These are phyloP conservation scores for Sceliomorpha sp. DNA, from an alignment of 2,888 invertebrate genomes.

Conservation along the genomic window DNA sequence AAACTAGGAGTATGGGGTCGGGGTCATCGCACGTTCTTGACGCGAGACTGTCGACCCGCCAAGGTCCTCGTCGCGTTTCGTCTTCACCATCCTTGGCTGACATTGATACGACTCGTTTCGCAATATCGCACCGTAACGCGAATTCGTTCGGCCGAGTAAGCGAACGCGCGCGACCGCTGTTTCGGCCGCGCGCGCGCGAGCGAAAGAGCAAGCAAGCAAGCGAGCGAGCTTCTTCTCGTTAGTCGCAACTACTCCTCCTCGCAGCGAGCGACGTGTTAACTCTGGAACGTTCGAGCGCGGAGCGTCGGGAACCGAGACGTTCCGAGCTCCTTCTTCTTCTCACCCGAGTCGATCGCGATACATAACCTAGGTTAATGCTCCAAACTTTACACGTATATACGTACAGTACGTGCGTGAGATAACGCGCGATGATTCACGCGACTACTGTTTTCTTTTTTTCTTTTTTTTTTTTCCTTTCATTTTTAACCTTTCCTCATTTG, in stretches of 20 bases:
- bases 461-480: too few species aligned
- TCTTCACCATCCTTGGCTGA: slow-evolving; percentile 1
- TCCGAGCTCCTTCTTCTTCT: slow-evolving; percentile 5
- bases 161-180: too few species aligned
- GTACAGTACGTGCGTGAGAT: too few species aligned
- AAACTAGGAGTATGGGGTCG: slow-evolving; percentile 64
- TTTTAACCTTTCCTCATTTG: too few species aligned
- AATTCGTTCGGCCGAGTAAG: slow-evolving; percentile 1
- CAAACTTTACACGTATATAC: slow-evolving; percentile 1
- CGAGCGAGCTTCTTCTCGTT: too few species aligned
- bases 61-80: slow-evolving; percentile 69
- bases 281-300: slow-evolving; percentile 61
- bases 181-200: too few species aligned
- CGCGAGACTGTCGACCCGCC: slow-evolving; percentile 75
- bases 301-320: not conserved
- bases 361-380: slow-evolving; percentile 30
- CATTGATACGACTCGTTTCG: not conserved
- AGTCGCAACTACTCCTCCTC: not conserved
- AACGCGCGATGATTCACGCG: too few species aligned
- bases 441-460: too few species aligned
- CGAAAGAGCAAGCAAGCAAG: too few species aligned
- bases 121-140: not conserved
- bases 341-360: slow-evolving; percentile 2
- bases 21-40: slow-evolving; percentile 79
- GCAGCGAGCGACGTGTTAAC: slow-evolving; percentile 62